A percentile compares a stretch with the other conserved stretches of the same genome.
Evolutionary conservation across 2,113 vertebrate species (phyloP).

Genomic region (Ameiurus melas): DNA sequence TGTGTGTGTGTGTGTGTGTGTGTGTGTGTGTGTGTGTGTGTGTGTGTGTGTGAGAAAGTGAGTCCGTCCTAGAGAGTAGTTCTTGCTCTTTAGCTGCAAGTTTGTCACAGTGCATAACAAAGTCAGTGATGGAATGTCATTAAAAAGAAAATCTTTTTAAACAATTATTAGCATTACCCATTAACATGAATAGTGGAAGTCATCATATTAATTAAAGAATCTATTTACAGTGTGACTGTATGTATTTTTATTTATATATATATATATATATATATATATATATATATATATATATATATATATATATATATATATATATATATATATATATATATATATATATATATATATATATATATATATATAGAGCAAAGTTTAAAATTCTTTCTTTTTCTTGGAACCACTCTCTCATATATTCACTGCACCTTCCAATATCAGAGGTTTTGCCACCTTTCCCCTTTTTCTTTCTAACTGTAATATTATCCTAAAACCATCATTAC

Average conservation of each 20-base stretch:
- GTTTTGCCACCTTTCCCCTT: constrained; percentile 22
- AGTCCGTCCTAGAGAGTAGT: not conserved
- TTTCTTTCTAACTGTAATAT: not conserved
- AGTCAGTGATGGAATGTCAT: not conserved
- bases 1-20: not conserved
- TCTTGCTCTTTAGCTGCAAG: not conserved
- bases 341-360: too few species aligned
- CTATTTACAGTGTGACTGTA: constrained; percentile 58
- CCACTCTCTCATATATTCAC: constrained; percentile 36
- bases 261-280: too few species aligned
- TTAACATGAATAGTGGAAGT: not conserved
- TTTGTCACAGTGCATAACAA: constrained; percentile 11
- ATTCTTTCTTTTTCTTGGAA: not conserved
- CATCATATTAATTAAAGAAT: constrained; percentile 58
- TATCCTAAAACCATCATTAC: not conserved
- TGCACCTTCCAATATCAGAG: constrained; percentile 1
- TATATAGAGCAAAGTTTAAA: constrained; percentile 1
- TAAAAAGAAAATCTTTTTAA: not conserved
- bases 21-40: too few species aligned
- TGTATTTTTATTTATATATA: too few species aligned
- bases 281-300: too few species aligned
- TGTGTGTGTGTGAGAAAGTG: too few species aligned
- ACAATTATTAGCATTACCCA: constrained; percentile 39
- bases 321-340: too few species aligned
- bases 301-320: too few species aligned